Base-by-base conservation (phyloP, 2,888 invertebrate species). In the Pelosia muscerda region DNA sequence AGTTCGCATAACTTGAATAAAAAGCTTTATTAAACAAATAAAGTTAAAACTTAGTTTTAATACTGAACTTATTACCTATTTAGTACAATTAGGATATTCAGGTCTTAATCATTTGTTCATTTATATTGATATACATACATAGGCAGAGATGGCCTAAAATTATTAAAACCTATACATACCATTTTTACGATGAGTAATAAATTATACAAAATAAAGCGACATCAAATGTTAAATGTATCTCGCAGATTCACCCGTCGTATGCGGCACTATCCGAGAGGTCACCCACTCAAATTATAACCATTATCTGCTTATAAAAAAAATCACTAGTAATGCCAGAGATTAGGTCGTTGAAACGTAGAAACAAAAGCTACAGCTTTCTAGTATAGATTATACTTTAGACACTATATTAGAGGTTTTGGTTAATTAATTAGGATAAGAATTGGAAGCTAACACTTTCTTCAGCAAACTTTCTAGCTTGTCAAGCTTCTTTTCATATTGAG, bases 381-480 rank as follows among this genome's bases (percentile, higher is more conserved):
- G 49, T n/a, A 49, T 15, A 49, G n/a, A 49, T 49, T n/a, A 49
- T 49, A 57, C 23, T 13, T 66, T 34, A 67, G 38, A 25, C 59
- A 38, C 25, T 59, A 42, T n/a, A 49, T 49, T 28, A 42, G 60
- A 26, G 23, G 6, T 61, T 26, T 55, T 2, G 9, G 15, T 58
- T 42, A 76, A 84, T 73, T 86, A 87, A 61, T 85, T 85, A 72
- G 78, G 84, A 49, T 79, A 74, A 13, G 82, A 76, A 76, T 91
- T 86, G 53, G 92, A 72, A 64, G 84, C 82, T 54, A 92, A 77
- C n/a, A 93, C 83, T 72, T 91, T 91, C 71, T 90, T 91, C 65
- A 95, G 72, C 6, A 86, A 86, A 42, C 66, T 87, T 77, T 94
- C 92, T 64, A 93, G 84, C 63, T 81, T 87, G n/a, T 90, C 89